phyloP scores from a whole-genome alignment of 2,888 invertebrate genomes.

The Aleiodes alternator region DNA sequence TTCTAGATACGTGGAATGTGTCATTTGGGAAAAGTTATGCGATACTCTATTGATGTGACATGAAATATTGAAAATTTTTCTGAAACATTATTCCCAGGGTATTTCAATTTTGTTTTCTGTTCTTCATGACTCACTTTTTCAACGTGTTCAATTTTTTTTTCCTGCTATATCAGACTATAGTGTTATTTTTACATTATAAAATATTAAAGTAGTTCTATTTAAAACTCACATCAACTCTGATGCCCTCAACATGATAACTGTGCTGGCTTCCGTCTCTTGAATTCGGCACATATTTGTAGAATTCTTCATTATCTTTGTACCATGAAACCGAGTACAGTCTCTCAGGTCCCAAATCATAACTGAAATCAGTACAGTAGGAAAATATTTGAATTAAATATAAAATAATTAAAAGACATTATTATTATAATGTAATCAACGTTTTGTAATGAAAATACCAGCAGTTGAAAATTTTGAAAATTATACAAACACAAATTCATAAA shows the following conservation, averaged over 20 bases:
- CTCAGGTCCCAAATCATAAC: slow-evolving; percentile 74
- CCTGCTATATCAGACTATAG: no score
- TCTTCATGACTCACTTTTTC: no score
- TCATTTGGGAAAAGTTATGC: no score
- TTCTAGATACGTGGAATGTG: no score
- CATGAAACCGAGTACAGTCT: slow-evolving; percentile 76
- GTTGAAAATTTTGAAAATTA: no score
- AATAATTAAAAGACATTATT: not conserved
- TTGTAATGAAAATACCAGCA: no score
- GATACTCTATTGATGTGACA: no score
- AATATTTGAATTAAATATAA: not conserved
- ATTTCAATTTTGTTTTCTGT: no score
- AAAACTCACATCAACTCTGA: slow-evolving; percentile 73
- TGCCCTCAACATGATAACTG: slow-evolving; percentile 72
- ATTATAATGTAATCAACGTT: not conserved
- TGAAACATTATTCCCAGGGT: no score
- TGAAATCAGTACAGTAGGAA: slow-evolving; percentile 64
- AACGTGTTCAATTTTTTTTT: no score
- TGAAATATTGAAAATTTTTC: no score
- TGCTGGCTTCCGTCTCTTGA: slow-evolving; percentile 68
- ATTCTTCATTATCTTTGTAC: slow-evolving; percentile 77
- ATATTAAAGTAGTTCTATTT: not conserved
- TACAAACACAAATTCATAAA: no score
- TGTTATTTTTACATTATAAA: not conserved
- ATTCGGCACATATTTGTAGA: slow-evolving; percentile 75